Percentiles rank a stretch among this genome's conserved stretches.
Conservation (phyloP, 1,140 invertebrate genomes). For the Neodiprion lecontei region DNA sequence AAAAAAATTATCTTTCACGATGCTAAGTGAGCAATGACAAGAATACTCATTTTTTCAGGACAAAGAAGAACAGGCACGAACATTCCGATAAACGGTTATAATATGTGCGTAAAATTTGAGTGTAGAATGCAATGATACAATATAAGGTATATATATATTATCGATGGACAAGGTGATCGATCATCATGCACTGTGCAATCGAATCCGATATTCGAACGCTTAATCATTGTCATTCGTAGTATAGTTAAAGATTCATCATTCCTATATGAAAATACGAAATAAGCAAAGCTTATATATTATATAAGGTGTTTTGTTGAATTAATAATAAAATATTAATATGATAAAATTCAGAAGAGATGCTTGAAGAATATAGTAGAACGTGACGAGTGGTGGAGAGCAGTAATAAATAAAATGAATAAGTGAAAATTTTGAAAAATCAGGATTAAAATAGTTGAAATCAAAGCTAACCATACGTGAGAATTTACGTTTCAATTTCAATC, state of each 20-base stretch:
- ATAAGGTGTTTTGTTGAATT: conserved; percentile 41
- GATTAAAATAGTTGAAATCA: neutral
- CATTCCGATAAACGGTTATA: too few relatives aligned
- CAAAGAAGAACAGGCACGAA: neutral
- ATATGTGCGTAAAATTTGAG: neutral
- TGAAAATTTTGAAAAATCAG: conserved; percentile 5
- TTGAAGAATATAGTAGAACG: conserved; percentile 50
- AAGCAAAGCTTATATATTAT: conserved; percentile 59
- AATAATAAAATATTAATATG: conserved; percentile 55
- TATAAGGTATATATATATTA: too few relatives aligned
- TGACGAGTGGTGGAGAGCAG: conserved; percentile 33
- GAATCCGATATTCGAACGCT: neutral
- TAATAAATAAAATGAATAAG: conserved; percentile 20
- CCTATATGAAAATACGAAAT: conserved; percentile 39
- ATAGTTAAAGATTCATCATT: neutral
- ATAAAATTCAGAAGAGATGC: conserved; percentile 53
- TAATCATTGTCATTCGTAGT: neutral
- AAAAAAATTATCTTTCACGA: neutral
- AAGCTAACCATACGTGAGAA: neutral
- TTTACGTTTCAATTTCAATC: too few relatives aligned
- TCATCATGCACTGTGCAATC: neutral
- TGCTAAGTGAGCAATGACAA: neutral
- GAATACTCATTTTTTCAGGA: neutral
- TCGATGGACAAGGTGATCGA: neutral
- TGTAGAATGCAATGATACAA: neutral